A percentile compares a stretch with the other conserved stretches of the same genome.
Evolutionary conservation across 2,888 invertebrate species (phyloP).

Genomic region (Cephus pygmeus): DNA sequence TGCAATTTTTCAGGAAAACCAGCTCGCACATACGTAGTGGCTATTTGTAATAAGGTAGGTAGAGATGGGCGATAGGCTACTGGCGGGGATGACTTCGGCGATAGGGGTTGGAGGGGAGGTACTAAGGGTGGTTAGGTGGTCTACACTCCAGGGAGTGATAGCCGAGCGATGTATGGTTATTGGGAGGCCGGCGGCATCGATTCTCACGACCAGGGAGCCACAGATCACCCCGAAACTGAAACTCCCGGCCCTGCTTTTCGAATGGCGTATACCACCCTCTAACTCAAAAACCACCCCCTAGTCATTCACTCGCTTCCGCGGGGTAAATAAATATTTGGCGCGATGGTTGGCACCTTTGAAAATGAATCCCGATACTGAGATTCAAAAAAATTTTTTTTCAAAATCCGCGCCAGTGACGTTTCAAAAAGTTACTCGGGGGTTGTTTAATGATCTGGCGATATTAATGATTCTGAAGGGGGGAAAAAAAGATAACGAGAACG

Average conservation of each 20-base stretch:
- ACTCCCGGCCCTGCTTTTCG: not conserved
- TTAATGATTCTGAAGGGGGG: too few relatives aligned
- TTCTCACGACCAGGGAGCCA: constrained; percentile 65
- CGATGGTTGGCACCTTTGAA: too few relatives aligned
- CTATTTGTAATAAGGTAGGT: constrained; percentile 36
- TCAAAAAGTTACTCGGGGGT: too few relatives aligned
- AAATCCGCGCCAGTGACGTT: too few relatives aligned
- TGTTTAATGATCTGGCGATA: too few relatives aligned
- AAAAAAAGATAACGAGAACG: too few relatives aligned
- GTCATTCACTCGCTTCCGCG: too few relatives aligned
- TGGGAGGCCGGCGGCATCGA: constrained; percentile 65
- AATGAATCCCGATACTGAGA: too few relatives aligned
- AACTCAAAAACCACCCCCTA: too few relatives aligned
- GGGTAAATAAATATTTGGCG: too few relatives aligned
- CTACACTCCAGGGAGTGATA: constrained; percentile 60
- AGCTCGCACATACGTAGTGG: constrained; percentile 21
- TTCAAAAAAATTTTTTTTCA: too few relatives aligned
- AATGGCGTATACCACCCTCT: too few relatives aligned
- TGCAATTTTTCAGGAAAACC: constrained; percentile 16
- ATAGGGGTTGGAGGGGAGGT: constrained; percentile 33
- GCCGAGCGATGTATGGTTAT: constrained; percentile 64
- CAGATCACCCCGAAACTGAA: constrained; percentile 64
- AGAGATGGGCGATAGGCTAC: constrained; percentile 1
- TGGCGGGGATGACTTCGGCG: constrained; percentile 8
- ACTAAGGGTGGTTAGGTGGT: not conserved